A percentile compares a stretch with the other conserved stretches of the same genome.
Evolutionary conservation across 2,888 invertebrate species (phyloP).

Genomic region (Melanostoma mellinum): DNA sequence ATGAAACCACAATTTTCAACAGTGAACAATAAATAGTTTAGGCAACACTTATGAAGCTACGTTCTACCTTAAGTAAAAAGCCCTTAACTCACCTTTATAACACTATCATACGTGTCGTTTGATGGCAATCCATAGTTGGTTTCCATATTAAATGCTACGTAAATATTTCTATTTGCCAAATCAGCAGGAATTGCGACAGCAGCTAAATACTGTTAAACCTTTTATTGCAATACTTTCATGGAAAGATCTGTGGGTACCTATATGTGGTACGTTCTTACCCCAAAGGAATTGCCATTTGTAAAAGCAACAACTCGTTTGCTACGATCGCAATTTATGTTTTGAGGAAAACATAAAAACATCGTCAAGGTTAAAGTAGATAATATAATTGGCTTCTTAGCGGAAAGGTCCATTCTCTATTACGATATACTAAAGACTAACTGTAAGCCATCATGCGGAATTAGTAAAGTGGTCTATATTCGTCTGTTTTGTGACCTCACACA

Average conservation of each 20-base stretch:
- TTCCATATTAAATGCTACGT: conserved; percentile 89
- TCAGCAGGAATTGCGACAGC: conserved; percentile 88
- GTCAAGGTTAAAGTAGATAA: not conserved
- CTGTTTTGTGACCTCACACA: too few relatives aligned
- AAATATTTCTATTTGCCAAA: conserved; percentile 87
- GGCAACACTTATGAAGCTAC: too few relatives aligned
- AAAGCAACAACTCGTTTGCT: conserved; percentile 53
- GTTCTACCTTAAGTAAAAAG: too few relatives aligned
- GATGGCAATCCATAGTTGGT: conserved; percentile 86
- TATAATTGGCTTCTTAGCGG: not conserved
- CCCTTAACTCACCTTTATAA: conserved; percentile 82
- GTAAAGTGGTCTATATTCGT: too few relatives aligned
- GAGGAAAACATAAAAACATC: not conserved
- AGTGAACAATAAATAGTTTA: too few relatives aligned
- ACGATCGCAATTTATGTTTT: not conserved
- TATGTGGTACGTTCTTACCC: conserved; percentile 36
- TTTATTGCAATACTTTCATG: too few relatives aligned
- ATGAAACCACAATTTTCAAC: not conserved
- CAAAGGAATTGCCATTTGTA: conserved; percentile 58
- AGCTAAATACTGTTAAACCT: conserved; percentile 84
- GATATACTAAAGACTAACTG: conserved; percentile 28
- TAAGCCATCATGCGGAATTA: too few relatives aligned
- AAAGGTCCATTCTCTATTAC: conserved; percentile 32
- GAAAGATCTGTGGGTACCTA: too few relatives aligned
- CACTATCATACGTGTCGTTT: conserved; percentile 84